Evolutionary conservation across 2,113 vertebrate species (phyloP), one percentile per base, ranked within the genome.

Genomic region (Amblyopsis rosae): DNA sequence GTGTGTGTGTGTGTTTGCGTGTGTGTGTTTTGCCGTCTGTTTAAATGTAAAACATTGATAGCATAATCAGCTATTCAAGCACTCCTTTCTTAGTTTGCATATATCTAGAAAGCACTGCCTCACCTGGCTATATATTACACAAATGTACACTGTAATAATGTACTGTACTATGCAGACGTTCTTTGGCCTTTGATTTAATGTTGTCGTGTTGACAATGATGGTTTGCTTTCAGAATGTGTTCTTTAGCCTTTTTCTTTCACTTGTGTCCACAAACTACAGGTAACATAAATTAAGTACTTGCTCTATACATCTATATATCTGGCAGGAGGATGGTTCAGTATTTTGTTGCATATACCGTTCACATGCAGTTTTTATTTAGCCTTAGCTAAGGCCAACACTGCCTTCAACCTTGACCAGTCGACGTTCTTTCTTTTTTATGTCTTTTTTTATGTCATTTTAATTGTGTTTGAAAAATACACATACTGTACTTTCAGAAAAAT

Each of bases 381-480:
- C 46, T 73, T 58, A 69, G 62, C 11, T 65, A 41, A 76, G 75
- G 60, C 11, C 73, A 74, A 48, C 77, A 73, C 77, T 82, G 75
- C 57, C 75, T 82, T 83, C 49, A 17, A 65, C 53, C 26, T 26
- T 26, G 26, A 26, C 61, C 35, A 3, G 35, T 64, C 55, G 11
- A 61, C 70, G 26, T 26, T 26, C 56, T 55, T 26, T 35, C 62
- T 77, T 59, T 71, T 61, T 67, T 49, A 46, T 67, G 19, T 35
- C 58, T 33, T 63, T 67, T 51, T 79, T 63, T n/a, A n/a, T n/a
- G 50, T 58, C 16, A 4, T 74, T 72, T 80, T 47, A 69, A 68
- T 72, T 76, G 54, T 64, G 35, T 77, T 51, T 60, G 62, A 69
- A 66, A 72, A 83, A 83, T 76, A 77, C 70, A 77, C 48, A 65